Evolutionary conservation across 2,888 invertebrate genomes (phyloP), one percentile per base, ranked within the genome.

Genomic region (Cataglyphis albicans): DNA sequence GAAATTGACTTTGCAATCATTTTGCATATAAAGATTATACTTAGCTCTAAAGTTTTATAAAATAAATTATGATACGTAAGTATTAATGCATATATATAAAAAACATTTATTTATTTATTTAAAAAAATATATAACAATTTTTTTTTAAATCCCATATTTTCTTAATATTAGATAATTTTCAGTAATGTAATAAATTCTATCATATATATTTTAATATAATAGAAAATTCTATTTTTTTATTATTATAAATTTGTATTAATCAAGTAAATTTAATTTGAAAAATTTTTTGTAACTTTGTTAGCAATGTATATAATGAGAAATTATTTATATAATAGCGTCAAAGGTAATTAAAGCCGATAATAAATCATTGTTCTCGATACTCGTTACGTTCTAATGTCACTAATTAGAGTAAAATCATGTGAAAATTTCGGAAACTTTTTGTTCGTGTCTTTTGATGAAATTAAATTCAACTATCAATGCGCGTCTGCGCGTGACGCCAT

Each of bases 381-480:
- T 68, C 38, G 25, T 68, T 44, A 57, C 44, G 18, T 7, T 78
- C 12, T 25, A 72, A 12, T 32, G 21, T 75, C 48, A 35, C 9
- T 44, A 44, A 78, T 18, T 59, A 41, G 21, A 59, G 3, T 41
- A 44, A 72, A 80, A 61, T 59, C 35, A 68, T 18, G 15, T 15
- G 35, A 61, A 57, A 59, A 18, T 21, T 78, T 67, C 12, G n/a
- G 29, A 18, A 44, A n/a, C 15, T 18, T 83, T 83, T 65, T 57
- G 44, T 48, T 41, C 57, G 61, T 70, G 63, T 61, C 57, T 72
- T 52, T 57, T 55, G 55, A 82, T 65, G 25, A 76, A 80, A 86
- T 84, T 87, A 81, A 55, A 73, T 61, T 74, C 48, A 21, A 18
- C 75, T 76, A 74, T 72, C 64, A 67, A 74, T 73, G 38, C 83